These are phyloP conservation scores for Pollimyrus isidori DNA, from an alignment of 2,113 vertebrate species.

Conservation along the genomic window DNA sequence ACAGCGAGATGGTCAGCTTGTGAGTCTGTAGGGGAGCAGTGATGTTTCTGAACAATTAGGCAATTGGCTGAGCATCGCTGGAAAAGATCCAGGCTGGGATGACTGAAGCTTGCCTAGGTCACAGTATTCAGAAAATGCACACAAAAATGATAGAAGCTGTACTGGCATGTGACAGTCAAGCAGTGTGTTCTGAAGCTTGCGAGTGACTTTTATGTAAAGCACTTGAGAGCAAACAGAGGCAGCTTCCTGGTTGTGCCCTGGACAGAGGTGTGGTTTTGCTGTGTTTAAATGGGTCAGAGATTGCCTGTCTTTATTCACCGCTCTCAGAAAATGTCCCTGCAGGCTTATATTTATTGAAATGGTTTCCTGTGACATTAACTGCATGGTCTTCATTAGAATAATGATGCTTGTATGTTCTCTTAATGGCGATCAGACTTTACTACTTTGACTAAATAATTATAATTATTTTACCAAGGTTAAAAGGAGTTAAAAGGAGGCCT, in stretches of 20 bases:
- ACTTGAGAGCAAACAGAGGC: not conserved
- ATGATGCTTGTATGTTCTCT: not conserved
- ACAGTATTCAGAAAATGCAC: not conserved
- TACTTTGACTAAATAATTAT: not conserved
- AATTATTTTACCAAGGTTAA: slow-evolving; percentile 1
- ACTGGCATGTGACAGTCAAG: not conserved
- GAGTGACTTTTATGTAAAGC: not conserved
- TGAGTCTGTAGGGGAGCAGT: not conserved
- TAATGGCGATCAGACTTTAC: not conserved
- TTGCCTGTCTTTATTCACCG: not conserved
- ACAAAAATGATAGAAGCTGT: not conserved
- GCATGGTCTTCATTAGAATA: not conserved
- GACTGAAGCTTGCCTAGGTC: not conserved
- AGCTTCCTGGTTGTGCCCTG: not conserved
- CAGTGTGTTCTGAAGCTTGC: not conserved
- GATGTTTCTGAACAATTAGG: not conserved
- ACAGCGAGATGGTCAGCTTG: not conserved
- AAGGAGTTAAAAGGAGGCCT: not conserved
- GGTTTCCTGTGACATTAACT: not conserved
- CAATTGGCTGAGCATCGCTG: not conserved
- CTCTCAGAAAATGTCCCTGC: not conserved
- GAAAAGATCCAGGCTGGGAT: not conserved
- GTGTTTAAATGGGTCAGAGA: not conserved
- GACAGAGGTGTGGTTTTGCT: not conserved
- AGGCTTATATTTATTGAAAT: not conserved